Conservation (phyloP, 2,888 invertebrate genomes). For the Leucophenga montana region DNA sequence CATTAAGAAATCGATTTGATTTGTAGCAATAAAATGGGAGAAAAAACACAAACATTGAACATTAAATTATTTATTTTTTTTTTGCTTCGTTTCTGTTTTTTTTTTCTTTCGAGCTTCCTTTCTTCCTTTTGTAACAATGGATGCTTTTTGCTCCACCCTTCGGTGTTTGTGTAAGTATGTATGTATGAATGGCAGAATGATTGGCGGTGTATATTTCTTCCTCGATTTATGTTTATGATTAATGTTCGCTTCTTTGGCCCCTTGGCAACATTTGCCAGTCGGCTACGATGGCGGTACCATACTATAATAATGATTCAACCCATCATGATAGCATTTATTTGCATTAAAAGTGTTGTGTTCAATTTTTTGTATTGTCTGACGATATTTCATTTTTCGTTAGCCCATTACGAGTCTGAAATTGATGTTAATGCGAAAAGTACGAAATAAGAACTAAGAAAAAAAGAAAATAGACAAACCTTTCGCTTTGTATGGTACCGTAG, state of each 20-base stretch:
- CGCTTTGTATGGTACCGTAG: too few relatives aligned
- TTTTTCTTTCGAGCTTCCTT: constrained; percentile 27
- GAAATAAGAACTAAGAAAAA: too few relatives aligned
- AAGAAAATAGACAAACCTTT: too few relatives aligned
- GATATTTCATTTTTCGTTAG: constrained; percentile 7
- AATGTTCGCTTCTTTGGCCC: constrained; percentile 48
- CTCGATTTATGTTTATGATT: constrained; percentile 62
- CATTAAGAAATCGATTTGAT: constrained; percentile 60
- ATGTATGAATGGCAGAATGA: too few relatives aligned
- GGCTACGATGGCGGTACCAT: constrained; percentile 28
- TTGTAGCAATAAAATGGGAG: constrained; percentile 54
- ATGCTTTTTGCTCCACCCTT: background rate
- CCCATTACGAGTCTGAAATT: constrained; percentile 7
- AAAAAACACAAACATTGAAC: constrained; percentile 41
- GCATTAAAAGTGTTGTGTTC: constrained; percentile 61
- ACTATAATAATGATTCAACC: constrained; percentile 31
- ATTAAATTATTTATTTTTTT: constrained; percentile 45
- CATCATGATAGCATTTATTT: constrained; percentile 60
- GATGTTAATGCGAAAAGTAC: background rate
- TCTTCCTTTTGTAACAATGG: background rate
- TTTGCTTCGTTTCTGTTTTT: constrained; percentile 39
- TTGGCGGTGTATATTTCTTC: constrained; percentile 5
- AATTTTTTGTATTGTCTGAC: constrained; percentile 39
- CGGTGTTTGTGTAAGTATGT: too few relatives aligned
- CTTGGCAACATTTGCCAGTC: constrained; percentile 55